Evolutionary conservation across 2,797 vertebrate genomes (phyloP).

Genomic region (Galago senegalensis): DNA sequence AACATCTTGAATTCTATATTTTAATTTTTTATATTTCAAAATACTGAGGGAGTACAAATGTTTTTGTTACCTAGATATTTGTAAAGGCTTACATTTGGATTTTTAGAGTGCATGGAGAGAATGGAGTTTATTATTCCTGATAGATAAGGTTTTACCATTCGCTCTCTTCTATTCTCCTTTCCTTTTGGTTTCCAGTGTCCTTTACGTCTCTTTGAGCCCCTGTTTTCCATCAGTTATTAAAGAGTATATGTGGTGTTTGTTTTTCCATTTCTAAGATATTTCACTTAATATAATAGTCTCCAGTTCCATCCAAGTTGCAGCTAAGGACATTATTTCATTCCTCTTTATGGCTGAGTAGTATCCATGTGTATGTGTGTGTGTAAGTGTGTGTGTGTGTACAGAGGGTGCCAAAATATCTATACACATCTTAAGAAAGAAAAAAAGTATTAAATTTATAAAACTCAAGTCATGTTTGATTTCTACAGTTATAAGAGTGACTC

Average conservation of each 20-base stretch:
- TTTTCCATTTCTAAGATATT: background rate
- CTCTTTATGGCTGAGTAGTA: background rate
- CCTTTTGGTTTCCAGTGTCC: background rate
- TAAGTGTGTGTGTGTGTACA: no score
- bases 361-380: background rate
- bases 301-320: background rate
- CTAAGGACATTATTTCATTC: background rate
- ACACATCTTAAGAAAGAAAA: no score
- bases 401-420: no score
- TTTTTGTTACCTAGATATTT: background rate
- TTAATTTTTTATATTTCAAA: background rate
- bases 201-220: background rate
- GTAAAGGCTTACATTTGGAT: background rate
- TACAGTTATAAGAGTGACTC: no score
- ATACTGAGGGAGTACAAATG: background rate
- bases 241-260: background rate
- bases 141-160: background rate
- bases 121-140: background rate
- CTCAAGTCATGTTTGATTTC: no score
- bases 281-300: background rate
- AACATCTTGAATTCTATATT: background rate
- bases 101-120: background rate
- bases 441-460: no score
- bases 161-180: background rate
- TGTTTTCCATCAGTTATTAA: background rate